Percentiles rank a stretch among this genome's conserved stretches.
These are phyloP conservation scores for Psylliodes chrysocephalus DNA, from an alignment of 2,888 invertebrate species.

Conservation along the genomic window DNA sequence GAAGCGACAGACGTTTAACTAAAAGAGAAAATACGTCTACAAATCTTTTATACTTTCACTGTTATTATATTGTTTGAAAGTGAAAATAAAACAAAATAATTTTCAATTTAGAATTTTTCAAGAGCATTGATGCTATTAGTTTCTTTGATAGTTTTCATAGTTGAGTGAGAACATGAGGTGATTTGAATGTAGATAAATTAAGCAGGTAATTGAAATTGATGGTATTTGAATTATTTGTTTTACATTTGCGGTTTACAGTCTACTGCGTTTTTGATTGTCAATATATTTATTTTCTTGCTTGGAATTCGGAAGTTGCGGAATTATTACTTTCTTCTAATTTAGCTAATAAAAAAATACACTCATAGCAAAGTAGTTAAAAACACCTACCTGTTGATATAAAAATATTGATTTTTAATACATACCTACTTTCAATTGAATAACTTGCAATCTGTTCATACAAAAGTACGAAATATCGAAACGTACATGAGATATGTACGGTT, in stretches of 20 bases:
- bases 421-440: too few species aligned
- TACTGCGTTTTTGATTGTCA: background rate
- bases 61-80: slow-evolving; percentile 4
- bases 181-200: slow-evolving; percentile 1
- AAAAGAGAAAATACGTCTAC: slow-evolving; percentile 12
- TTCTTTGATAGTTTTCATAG: slow-evolving; percentile 12
- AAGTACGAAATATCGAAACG: too few species aligned
- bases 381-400: too few species aligned
- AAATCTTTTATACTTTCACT: slow-evolving; percentile 21
- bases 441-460: too few species aligned
- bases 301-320: slow-evolving; percentile 13
- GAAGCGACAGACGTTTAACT: slow-evolving; percentile 13
- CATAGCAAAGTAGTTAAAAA: too few species aligned
- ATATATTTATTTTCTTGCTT: background rate
- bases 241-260: slow-evolving; percentile 10
- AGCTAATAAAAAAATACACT: too few species aligned
- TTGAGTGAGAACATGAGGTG: slow-evolving; percentile 13
- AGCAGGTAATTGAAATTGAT: slow-evolving; percentile 2
- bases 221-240: slow-evolving; percentile 2
- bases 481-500: too few species aligned
- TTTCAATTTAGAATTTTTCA: slow-evolving; percentile 17
- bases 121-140: background rate
- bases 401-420: too few species aligned
- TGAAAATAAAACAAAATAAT: slow-evolving; percentile 22
- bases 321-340: slow-evolving; percentile 12